Conservation (phyloP, 2,888 invertebrate species). For the Steinernema hermaphroditum region DNA sequence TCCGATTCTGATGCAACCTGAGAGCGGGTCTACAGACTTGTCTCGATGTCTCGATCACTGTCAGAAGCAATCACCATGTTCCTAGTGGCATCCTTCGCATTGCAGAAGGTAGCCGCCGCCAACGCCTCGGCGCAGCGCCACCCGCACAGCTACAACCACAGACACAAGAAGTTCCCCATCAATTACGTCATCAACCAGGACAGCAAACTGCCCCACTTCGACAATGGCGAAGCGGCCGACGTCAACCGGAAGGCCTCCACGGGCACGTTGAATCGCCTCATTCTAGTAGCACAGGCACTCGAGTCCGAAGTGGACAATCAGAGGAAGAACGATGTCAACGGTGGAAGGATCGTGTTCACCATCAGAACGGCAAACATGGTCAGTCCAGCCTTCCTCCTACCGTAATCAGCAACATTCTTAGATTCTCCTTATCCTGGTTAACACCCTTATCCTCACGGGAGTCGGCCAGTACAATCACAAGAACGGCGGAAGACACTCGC, state of each 20-base stretch:
- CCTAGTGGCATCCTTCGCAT: no score
- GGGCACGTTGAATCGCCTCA: conserved; percentile 62
- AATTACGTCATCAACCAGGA: conserved; percentile 18
- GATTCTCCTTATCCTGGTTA: conserved; percentile 57
- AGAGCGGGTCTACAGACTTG: no score
- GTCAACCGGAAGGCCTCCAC: conserved; percentile 57
- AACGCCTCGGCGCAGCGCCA: conserved; percentile 12
- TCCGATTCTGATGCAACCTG: no score
- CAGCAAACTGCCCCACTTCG: conserved; percentile 11
- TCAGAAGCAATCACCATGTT: no score
- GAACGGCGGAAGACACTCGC: conserved; percentile 43
- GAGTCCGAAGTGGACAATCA: conserved; percentile 61
- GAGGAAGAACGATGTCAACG: conserved; percentile 57
- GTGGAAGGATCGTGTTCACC: conserved; percentile 59
- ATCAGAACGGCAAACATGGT: conserved; percentile 63
- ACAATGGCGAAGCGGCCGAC: not conserved
- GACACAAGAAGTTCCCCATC: conserved; percentile 19
- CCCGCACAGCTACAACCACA: conserved; percentile 18
- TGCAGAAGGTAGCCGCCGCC: not conserved
- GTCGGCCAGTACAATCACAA: conserved; percentile 60
- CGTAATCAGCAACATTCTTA: conserved; percentile 36
- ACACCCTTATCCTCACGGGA: conserved; percentile 60
- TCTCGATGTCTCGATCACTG: no score
- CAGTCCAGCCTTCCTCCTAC: conserved; percentile 5
- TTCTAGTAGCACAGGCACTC: conserved; percentile 62